Base-by-base conservation (phyloP, 2,797 vertebrate genomes). In the Melanotaenia pygmaea region DNA sequence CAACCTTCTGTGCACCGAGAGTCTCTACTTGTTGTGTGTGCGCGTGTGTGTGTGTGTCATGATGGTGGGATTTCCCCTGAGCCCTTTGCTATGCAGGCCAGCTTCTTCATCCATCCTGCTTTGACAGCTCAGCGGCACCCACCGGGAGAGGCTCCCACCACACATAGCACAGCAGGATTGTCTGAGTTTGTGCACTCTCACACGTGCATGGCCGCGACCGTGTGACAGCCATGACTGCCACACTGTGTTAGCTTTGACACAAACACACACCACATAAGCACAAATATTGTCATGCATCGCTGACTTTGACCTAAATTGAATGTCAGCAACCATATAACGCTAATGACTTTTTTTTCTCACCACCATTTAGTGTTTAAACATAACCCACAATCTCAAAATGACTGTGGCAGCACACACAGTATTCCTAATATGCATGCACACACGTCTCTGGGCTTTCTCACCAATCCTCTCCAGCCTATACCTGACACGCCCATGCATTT, bases 91-190 rank as follows among this genome's bases (percentile, higher is more conserved):
- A 88, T 92, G 88, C 92, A 88, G 89, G 90, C 86, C 87, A 90
- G 89, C 85, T 92, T 92, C 86, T 92, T 91, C 89, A 94, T 92
- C 90, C 89, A 91, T 94, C 83, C 84, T 87, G 80, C 84, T 88
- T 72, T 92, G 92, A 93, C 92, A 93, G 91, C 88, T 93, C 88
- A 72, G 80, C 74, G 64, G 86, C 83, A 72, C 68, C 64, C 76
- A 64, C 69, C 37, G 10, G 76, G 80, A 20, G 72, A 40, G 66
- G 34, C 66, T 70, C 61, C 70, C 62, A 40, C 74, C 74, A 63
- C 79, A 73, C 74, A 80, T 81, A 79, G 62, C 84, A 75, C 74
- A 77, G 79, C 68, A 70, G 57, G 66, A 67, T 53, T 18, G 34
- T 5, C 35, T 11, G 38, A 28, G 58, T 64, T 38, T 74, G 69